Evolutionary conservation across 2,797 vertebrate species (phyloP), one percentile per base, ranked within the genome.

Genomic region (Taenioides sp.): DNA sequence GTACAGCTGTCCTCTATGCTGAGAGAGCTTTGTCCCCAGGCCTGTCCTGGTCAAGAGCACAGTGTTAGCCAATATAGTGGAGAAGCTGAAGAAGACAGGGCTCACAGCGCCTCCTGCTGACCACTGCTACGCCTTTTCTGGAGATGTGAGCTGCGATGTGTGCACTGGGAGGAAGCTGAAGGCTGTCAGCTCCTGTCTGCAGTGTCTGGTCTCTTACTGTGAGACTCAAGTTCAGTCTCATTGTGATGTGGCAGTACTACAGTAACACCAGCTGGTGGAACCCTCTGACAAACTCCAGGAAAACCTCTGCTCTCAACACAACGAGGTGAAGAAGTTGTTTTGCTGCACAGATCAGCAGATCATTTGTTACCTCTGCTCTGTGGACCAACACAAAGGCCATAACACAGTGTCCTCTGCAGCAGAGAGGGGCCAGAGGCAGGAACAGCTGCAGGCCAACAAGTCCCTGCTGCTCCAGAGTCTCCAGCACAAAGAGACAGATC

Each of bases 271-370:
- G 34, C 61, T 64, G 61, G 34, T 43, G 61, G 61, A 11, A 34
- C 61, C 61, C 4, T 64, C 34, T 22, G 61, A 64, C 61, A 64
- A 58, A 43, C 61, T 64, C 37, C 61, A 64, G 61, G 61, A 64
- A 14, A 64, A 64, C 12, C 20, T 43, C 5, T 64, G 61, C 61
- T 64, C 37, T 43, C 9, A 22, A 55, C 52, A 55, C 52, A 55
- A 23, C 2, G 10, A 23, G 20, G 3, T 55, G 20, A 55, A 22
- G 52, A 23, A 55, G n/a, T 11, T 55, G 22, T 55, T 55, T n/a
- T 55, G 52, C n/a, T n/a, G n/a, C 52, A 22, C n/a, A 22, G 52
- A 55, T 12, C 52, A 55, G 52, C n/a, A 22, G n/a, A 9, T 55
- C n/a, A 22, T 55, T 10, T 55, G 52, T 22, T 52, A 52, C 50